Evolutionary conservation across 2,113 vertebrate genomes (phyloP).

Genomic region (Acinonyx jubatus): DNA sequence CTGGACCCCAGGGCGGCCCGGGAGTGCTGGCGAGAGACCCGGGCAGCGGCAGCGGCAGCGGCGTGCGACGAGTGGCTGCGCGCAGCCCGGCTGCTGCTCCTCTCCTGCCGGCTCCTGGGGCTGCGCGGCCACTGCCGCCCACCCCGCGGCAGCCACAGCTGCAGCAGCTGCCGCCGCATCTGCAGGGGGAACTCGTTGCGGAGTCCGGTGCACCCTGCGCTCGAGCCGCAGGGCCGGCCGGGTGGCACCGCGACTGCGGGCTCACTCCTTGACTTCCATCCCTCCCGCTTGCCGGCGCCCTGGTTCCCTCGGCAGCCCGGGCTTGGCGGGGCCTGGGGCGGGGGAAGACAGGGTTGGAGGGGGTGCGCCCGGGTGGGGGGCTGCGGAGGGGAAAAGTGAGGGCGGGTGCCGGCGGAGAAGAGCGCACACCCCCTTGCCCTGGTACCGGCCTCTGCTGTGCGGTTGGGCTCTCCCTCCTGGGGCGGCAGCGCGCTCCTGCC

Average conservation of each 20-base stretch:
- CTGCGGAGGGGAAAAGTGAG: slow-evolving; percentile 53
- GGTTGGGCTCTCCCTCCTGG: neutral
- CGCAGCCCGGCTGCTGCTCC: neutral
- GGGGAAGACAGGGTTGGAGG: neutral
- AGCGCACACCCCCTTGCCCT: slow-evolving; percentile 73
- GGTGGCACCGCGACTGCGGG: slow-evolving; percentile 41
- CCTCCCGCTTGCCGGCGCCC: neutral
- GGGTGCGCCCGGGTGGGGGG: neutral
- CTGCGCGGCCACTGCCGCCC: neutral
- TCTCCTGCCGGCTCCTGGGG: neutral
- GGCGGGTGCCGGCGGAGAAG: slow-evolving; percentile 21
- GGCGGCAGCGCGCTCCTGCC: slow-evolving; percentile 50
- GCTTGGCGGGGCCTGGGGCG: slow-evolving; percentile 30
- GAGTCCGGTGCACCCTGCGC: slow-evolving; percentile 45
- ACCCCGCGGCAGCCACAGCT: slow-evolving; percentile 68
- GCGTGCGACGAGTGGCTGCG: neutral
- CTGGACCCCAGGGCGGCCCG: neutral
- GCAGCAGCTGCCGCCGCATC: slow-evolving; percentile 67
- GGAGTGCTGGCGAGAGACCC: neutral
- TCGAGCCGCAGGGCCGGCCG: slow-evolving; percentile 39
- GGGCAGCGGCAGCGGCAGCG: neutral
- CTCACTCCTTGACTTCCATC: slow-evolving; percentile 54
- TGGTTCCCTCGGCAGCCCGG: neutral
- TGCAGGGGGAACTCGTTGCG: slow-evolving; percentile 52
- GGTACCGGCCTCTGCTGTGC: slow-evolving; percentile 57